Base-by-base conservation (phyloP, 2,888 invertebrate genomes). In the Phragmatobia fuliginosa region DNA sequence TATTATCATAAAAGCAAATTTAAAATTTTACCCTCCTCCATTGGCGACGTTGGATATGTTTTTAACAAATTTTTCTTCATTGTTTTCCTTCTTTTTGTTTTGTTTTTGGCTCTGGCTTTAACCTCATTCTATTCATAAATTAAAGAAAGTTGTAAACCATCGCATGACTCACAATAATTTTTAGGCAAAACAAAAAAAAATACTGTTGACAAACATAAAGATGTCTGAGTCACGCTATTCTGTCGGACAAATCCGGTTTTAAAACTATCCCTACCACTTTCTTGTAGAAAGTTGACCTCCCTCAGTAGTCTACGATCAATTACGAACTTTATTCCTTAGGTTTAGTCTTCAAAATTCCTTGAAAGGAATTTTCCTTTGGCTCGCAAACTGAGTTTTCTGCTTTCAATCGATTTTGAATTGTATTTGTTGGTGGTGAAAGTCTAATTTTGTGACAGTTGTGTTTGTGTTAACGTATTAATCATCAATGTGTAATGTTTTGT, bases 401-500 rank as follows among this genome's bases (percentile, higher is more conserved):
- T 3, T 33, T 14, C 62, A 70, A 71, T 49, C 5, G 28, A 81
- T 62, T 75, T 62, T 61, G 25, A 28, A 71, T 77, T 72, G 52
- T 86, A 71, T 45, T 10, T 0, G 0, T 14, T 1, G 21, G 18
- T 0, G 0, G 0, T 65, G 80, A 83, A 72, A 73, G 81, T 72
- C 38, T 0, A 68, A 58, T 73, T 74, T 82, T 28, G n/a, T 6
- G 62, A 70, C 16, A 49, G 1, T 38, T 45, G 65, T 58, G 8
- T 32, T 6, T 7, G 73, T 68, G 66, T 72, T 65, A 41, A 70
- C 59, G 68, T 78, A 82, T 87, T 80, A 85, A 82, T 86, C 83
- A 85, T 73, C 74, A 66, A 73, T 79, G 74, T 82, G 79, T 84
- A 84, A 85, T 84, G 80, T 93, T 91, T 82, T 83, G 86, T 90